phyloP scores from a whole-genome alignment of 2,888 invertebrate genomes.

The Stratiomys singularior region DNA sequence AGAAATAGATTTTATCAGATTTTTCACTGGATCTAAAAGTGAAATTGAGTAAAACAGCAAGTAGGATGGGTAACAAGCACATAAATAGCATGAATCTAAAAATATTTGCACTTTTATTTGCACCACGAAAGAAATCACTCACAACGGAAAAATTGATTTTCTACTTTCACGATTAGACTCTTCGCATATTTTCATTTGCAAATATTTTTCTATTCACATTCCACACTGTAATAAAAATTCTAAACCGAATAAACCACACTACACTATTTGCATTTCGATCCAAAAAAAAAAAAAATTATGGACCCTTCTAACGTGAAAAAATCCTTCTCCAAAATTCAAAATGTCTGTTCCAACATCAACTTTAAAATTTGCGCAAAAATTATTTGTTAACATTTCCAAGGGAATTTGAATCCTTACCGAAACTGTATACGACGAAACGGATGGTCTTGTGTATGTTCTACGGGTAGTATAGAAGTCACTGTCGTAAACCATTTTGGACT shows the following conservation, averaged over 20 bases:
- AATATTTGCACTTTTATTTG: conserved; percentile 54
- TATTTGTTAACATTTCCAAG: neutral
- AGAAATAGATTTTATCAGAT: no score
- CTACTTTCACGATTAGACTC: conserved; percentile 35
- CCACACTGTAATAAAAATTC: conserved; percentile 32
- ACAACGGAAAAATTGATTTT: neutral
- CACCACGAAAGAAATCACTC: conserved; percentile 11
- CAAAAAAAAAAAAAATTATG: no score
- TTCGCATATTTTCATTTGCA: conserved; percentile 43
- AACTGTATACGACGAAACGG: conserved; percentile 77
- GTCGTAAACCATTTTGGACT: conserved; percentile 84
- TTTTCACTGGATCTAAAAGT: neutral
- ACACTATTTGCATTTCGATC: conserved; percentile 52
- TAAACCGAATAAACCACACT: conserved; percentile 55
- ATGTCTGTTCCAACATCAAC: conserved; percentile 1
- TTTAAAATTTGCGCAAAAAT: conserved; percentile 4
- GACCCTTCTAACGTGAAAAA: neutral
- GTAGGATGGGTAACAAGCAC: conserved; percentile 60
- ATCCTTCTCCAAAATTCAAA: neutral
- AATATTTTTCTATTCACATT: conserved; percentile 49
- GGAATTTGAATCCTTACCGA: conserved; percentile 74
- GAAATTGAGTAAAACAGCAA: conserved; percentile 57
- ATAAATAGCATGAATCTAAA: conserved; percentile 53
- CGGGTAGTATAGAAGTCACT: conserved; percentile 92
- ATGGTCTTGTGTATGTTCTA: conserved; percentile 81